Percentiles rank a stretch among this genome's conserved stretches.
These are phyloP conservation scores for Amniataba percoides DNA, from an alignment of 2,797 vertebrate species.

Conservation along the genomic window DNA sequence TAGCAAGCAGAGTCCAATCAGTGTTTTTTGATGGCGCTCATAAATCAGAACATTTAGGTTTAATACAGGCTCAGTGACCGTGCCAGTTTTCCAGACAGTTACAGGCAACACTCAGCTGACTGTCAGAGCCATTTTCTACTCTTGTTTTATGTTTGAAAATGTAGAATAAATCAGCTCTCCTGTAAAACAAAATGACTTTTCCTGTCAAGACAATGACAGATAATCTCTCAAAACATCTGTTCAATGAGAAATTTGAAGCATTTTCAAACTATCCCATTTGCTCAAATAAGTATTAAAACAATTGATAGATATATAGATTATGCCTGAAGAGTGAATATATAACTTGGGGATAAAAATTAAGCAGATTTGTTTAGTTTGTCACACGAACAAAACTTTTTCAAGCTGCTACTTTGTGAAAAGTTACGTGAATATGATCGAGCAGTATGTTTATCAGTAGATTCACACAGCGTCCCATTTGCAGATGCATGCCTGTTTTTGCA, in stretches of 20 bases:
- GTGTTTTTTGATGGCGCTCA: conserved; percentile 20
- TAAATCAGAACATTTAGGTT: conserved; percentile 38
- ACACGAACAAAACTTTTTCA: neutral
- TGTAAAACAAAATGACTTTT: neutral
- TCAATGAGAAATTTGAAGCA: neutral
- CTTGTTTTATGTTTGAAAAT: neutral
- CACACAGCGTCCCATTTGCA: neutral
- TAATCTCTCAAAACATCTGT: neutral
- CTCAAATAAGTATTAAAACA: too few relatives aligned
- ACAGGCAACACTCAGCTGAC: conserved; percentile 27
- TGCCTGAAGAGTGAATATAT: too few relatives aligned
- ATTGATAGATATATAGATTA: too few relatives aligned
- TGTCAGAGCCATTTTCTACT: neutral
- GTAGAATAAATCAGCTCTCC: neutral
- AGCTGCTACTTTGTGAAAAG: too few relatives aligned
- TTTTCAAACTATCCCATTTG: too few relatives aligned
- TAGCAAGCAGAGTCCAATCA: conserved; percentile 12
- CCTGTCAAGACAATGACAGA: neutral
- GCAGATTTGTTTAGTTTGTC: neutral
- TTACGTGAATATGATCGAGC: too few relatives aligned
- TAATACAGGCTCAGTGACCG: conserved; percentile 6
- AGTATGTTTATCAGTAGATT: too few relatives aligned
- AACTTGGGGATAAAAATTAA: neutral
- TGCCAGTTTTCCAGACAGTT: conserved; percentile 21
- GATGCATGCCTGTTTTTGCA: too few relatives aligned